Base-by-base conservation (phyloP, 2,113 vertebrate genomes). In the Ornithorhynchus anatinus region DNA sequence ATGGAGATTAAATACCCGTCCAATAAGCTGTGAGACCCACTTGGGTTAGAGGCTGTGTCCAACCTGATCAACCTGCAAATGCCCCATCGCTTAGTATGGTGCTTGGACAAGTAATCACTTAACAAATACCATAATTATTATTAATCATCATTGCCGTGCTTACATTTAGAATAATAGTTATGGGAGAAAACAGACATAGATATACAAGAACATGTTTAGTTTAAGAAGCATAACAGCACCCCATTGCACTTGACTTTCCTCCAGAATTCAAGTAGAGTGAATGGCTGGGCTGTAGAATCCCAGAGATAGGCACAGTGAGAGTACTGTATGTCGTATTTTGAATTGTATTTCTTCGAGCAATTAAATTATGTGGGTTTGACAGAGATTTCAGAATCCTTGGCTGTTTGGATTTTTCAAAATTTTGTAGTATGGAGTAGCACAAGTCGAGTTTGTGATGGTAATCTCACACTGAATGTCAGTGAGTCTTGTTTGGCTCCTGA, bases 401-500 rank as follows among this genome's bases (percentile, higher is more conserved):
- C 47, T 50, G 19, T 50, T 29, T 50, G 44, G 22, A 14, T 47
- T 47, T 47, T 47, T 23, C 14, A 29, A 50, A 17, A 16, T 29
- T 29, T 23, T 50, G 47, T 29, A 50, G 27, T 17, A 32, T 43
- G 59, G 36, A 11, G 9, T 40, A 39, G 25, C 0, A 0, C 40
- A 13, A 69, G n/a, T 17, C 40, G 12, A 14, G 69, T 70, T 8
- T 72, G 52, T 77, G 31, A 47, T 64, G 57, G 53, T 77, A 68
- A 53, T 66, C 56, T 81, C 33, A 32, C 25, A 27, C 42, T 48
- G 81, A 75, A 37, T 72, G 69, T 40, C 40, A 14, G 7, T 31
- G 25, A 67, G 27, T 78, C 72, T 69, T 81, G 59, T 40, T 22
- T 8, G 20, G 20, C 33, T 62, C 59, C 52, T 69, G 54, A 69